Base-by-base conservation (phyloP, 2,113 vertebrate species). In the Procavia capensis region DNA sequence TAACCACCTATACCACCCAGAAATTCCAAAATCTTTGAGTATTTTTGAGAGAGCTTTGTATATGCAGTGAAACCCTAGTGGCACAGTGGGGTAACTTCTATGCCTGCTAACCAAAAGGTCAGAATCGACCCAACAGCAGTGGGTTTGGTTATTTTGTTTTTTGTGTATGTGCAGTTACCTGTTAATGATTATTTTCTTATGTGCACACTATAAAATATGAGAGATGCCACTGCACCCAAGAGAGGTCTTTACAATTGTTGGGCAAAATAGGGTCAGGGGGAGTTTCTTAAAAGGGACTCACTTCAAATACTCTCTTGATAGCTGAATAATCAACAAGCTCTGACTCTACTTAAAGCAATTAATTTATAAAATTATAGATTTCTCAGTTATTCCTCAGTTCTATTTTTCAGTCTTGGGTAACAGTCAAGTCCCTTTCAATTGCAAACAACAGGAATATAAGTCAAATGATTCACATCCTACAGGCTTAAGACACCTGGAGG, bases 271-370 rank as follows among this genome's bases (percentile, higher is more conserved):
- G 50, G 50, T 11, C 13, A 3, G 17, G 50, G 50, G 50, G 47
- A 50, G 47, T 31, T 17, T 34, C 34, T n/a, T 68, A 19, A 13
- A 66, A 66, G 34, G 64, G 31, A 17, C 20, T 17, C 31, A 34
- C 1, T 16, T 34, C 13, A 66, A 66, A 66, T 34, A 31, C 17
- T 68, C 34, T 34, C 17, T 68, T 68, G 6, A 68, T 13, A 68
- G 14, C 9, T 34, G 64, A 17, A 34, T 68, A 16, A 17, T 17
- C 14, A 68, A 34, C 20, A 68, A 68, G 31, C 31, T 34, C 64
- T 68, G 82, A 89, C 45, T 83, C 93, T 64, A 27, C n/a, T 90
- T 92, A 79, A 75, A 83, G 70, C 54, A 84, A 90, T 93, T 74
- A 89, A 63, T 80, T 54, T 16, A 16, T 16, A 63, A 91, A 22